Conservation (phyloP, 2,113 vertebrate genomes). For the Paedocypris sp. region DNA sequence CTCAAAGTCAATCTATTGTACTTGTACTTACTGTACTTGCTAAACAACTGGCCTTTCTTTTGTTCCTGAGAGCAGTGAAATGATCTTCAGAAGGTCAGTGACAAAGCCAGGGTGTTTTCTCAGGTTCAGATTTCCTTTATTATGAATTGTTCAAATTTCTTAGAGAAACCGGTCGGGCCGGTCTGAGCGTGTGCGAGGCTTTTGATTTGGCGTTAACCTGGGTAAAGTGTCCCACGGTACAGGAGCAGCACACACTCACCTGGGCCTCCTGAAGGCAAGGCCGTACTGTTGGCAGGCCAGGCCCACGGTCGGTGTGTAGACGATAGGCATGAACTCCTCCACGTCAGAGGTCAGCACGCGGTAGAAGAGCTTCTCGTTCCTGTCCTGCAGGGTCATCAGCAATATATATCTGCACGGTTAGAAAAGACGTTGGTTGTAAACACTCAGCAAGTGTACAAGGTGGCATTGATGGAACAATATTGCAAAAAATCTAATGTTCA, state of each 20-base stretch:
- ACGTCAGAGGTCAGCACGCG: conserved; percentile 86
- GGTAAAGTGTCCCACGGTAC: neutral
- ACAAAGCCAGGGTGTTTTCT: too few relatives aligned
- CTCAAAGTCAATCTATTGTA: too few relatives aligned
- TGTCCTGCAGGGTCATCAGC: conserved; percentile 94
- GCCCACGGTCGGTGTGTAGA: conserved; percentile 91
- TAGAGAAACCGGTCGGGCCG: neutral
- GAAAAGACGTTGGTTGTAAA: neutral
- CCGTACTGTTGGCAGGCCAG: conserved; percentile 95
- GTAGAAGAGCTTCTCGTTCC: conserved; percentile 96
- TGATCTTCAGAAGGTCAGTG: too few relatives aligned
- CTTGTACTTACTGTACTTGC: too few relatives aligned
- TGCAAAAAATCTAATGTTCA: too few relatives aligned
- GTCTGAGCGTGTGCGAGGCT: neutral
- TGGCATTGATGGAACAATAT: too few relatives aligned
- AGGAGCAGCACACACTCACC: conserved; percentile 56
- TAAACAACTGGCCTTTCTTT: too few relatives aligned
- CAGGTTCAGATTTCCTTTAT: too few relatives aligned
- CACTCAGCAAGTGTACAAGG: too few relatives aligned
- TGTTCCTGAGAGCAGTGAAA: too few relatives aligned
- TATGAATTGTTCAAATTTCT: neutral
- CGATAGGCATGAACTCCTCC: conserved; percentile 93
- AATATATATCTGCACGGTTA: conserved; percentile 75
- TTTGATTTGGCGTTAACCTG: neutral
- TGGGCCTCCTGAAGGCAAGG: conserved; percentile 86